These are phyloP conservation scores for Athetis lepigone DNA, from an alignment of 2,888 invertebrate species.

Conservation along the genomic window DNA sequence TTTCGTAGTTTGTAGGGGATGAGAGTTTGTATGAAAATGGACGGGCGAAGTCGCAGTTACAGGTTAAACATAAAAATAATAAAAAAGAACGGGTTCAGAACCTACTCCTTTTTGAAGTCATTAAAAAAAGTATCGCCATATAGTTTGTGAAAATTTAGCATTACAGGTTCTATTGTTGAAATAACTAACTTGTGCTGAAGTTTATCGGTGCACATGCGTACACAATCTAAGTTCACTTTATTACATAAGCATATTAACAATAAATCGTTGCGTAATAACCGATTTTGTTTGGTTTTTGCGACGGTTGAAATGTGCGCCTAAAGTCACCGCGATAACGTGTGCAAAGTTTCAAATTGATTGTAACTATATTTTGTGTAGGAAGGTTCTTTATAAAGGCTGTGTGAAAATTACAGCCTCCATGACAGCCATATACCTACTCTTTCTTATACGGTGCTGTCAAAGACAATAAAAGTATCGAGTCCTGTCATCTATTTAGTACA, in stretches of 20 bases:
- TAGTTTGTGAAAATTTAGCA: constrained; percentile 20
- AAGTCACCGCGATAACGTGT: constrained; percentile 32
- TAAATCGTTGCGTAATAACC: constrained; percentile 58
- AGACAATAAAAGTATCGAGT: constrained; percentile 23
- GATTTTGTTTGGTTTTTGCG: constrained; percentile 53
- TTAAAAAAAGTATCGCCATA: constrained; percentile 3
- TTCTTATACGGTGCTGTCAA: constrained; percentile 18
- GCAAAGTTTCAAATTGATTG: constrained; percentile 28
- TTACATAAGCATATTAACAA: constrained; percentile 61
- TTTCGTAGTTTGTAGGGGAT: no score
- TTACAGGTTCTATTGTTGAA: constrained; percentile 29
- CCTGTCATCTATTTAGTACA: constrained; percentile 23
- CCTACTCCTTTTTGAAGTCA: no score
- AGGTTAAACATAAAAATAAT: no score
- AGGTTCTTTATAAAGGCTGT: constrained; percentile 24
- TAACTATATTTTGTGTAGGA: constrained; percentile 9
- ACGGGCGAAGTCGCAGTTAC: no score
- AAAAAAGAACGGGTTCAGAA: no score
- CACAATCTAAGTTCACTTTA: constrained; percentile 46
- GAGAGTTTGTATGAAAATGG: no score
- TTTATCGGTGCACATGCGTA: constrained; percentile 60
- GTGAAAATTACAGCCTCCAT: constrained; percentile 37
- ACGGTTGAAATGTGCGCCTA: constrained; percentile 21
- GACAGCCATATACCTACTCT: no score
- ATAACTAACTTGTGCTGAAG: constrained; percentile 25